A percentile compares a stretch with the other conserved stretches of the same genome.
phyloP scores from a whole-genome alignment of 2,888 invertebrate genomes.

The Nemoura dubitans region DNA sequence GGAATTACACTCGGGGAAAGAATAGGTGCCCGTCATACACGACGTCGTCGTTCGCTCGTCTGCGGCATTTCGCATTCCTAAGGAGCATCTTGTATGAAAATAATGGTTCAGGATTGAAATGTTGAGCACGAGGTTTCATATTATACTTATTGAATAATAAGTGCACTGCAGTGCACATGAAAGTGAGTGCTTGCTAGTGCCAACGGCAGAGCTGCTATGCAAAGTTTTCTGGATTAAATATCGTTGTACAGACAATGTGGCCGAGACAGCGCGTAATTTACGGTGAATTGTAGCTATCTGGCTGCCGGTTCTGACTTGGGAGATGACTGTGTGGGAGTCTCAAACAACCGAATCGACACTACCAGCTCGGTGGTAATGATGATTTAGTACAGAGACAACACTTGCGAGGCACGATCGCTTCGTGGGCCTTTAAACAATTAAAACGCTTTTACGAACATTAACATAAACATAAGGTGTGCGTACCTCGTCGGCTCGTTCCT shows the following conservation, averaged over 20 bases:
- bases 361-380: not conserved
- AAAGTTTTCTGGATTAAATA: conserved; percentile 15
- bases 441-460: conserved; percentile 17
- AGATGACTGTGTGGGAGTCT: not conserved
- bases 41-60: not conserved
- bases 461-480: conserved; percentile 1
- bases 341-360: not conserved
- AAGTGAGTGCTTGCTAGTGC: not conserved
- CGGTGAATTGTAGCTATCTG: not conserved
- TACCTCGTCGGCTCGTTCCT: not conserved
- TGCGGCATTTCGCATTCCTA: not conserved
- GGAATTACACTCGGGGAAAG: not conserved
- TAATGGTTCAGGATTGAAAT: not conserved
- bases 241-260: conserved; percentile 2
- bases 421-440: conserved; percentile 13
- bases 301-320: not conserved
- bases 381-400: conserved; percentile 8
- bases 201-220: conserved; percentile 26
- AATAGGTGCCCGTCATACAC: not conserved
- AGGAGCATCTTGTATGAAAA: not conserved
- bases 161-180: not conserved
- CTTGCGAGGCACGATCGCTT: not conserved
- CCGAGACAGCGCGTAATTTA: conserved; percentile 4
- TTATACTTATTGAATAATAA: conserved; percentile 10
- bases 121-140: not conserved